Conservation (phyloP, 2,888 invertebrate genomes). For the Dinocampus coccinellae region DNA sequence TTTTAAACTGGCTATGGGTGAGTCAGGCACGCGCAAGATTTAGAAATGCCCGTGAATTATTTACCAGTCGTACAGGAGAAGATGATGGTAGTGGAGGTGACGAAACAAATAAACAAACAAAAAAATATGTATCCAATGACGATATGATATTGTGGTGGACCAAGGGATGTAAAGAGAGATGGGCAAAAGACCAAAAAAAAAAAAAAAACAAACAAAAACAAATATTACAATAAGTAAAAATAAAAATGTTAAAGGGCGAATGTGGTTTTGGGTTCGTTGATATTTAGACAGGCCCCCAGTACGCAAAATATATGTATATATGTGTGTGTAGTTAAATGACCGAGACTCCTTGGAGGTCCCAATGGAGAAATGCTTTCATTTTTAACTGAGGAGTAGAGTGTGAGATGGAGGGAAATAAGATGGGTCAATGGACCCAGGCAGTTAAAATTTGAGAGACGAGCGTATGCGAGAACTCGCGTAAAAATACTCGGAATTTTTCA, state of each 20-base stretch:
- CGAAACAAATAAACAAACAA: no score
- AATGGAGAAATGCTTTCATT: slow-evolving; percentile 2
- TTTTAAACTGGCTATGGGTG: slow-evolving; percentile 15
- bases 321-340: slow-evolving; percentile 36
- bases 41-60: slow-evolving; percentile 1
- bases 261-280: slow-evolving; percentile 34
- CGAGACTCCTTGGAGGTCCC: slow-evolving; percentile 29
- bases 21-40: slow-evolving; percentile 15
- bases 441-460: background rate
- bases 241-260: background rate
- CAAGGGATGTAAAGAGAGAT: background rate
- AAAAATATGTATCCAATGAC: background rate
- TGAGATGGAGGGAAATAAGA: background rate
- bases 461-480: no score
- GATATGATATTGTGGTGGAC: background rate
- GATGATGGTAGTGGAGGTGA: no score
- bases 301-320: slow-evolving; percentile 33
- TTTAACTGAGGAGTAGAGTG: background rate
- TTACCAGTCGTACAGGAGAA: background rate
- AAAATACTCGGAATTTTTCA: no score
- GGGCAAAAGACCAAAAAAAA: background rate
- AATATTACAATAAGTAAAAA: no score
- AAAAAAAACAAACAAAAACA: background rate
- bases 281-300: slow-evolving; percentile 32
- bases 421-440: slow-evolving; percentile 28